Conservation (phyloP, 2,113 vertebrate genomes). For the Notechis scutatus region DNA sequence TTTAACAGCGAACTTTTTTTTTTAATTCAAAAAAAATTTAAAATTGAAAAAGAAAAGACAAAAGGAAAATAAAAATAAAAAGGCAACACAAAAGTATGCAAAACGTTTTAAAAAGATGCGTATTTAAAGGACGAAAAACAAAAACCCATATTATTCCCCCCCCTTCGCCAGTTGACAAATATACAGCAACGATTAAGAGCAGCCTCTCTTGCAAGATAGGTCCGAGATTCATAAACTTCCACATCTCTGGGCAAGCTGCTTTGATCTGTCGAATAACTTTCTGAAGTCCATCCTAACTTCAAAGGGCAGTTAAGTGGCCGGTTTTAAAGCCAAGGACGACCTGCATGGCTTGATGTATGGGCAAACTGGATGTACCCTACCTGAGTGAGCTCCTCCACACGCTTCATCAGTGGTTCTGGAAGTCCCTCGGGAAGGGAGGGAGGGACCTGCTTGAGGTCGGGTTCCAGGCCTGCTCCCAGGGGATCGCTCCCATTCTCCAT, state of each 20-base stretch:
- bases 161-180: neutral
- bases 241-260: neutral
- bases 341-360: neutral
- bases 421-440: constrained; percentile 79
- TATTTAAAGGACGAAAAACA: neutral
- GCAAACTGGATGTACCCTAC: constrained; percentile 58
- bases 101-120: neutral
- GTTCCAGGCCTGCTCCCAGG: constrained; percentile 55
- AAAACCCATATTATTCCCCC: neutral
- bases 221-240: neutral
- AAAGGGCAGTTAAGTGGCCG: neutral
- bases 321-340: neutral
- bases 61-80: too few relatives aligned
- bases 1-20: too few relatives aligned
- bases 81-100: neutral
- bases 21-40: too few relatives aligned
- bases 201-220: neutral
- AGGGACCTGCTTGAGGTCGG: constrained; percentile 67
- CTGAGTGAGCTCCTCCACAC: constrained; percentile 78
- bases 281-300: neutral
- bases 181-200: neutral
- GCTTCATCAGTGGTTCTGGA: constrained; percentile 74
- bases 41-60: too few relatives aligned
- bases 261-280: neutral
- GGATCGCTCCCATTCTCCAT: constrained; percentile 68